Evolutionary conservation across 2,888 invertebrate species (phyloP).

Genomic region (Latrodectus hesperus): DNA sequence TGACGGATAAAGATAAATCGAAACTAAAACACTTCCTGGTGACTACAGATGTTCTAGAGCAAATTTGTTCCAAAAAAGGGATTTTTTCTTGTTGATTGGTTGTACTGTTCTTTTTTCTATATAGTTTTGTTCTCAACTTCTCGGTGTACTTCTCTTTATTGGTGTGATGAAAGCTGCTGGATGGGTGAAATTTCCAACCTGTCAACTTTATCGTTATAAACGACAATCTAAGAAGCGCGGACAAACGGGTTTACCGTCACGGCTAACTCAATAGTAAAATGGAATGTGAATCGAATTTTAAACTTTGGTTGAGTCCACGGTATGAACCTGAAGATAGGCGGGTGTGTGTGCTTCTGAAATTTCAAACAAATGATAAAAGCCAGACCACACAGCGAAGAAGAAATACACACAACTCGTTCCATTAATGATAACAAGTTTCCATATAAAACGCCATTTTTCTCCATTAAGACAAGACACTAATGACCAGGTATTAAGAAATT

Average conservation of each 20-base stretch:
- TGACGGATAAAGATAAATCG: not conserved
- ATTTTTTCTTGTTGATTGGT: not conserved
- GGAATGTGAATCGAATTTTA: not conserved
- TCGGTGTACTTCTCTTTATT: not conserved
- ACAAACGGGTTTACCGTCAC: slow-evolving; percentile 16
- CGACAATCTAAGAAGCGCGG: not conserved
- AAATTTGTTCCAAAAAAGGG: not conserved
- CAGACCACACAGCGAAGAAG: not conserved
- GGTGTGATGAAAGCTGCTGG: not conserved
- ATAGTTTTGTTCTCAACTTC: too few species aligned
- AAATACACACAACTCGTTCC: not conserved
- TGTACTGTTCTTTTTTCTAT: not conserved
- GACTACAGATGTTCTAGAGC: not conserved
- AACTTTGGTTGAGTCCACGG: not conserved
- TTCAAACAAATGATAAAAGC: not conserved
- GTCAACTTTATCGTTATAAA: not conserved
- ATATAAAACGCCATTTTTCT: not conserved
- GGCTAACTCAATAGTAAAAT: not conserved
- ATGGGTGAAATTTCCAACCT: not conserved
- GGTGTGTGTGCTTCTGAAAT: not conserved
- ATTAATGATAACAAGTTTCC: not conserved
- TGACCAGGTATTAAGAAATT: not conserved
- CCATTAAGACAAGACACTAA: slow-evolving; percentile 13
- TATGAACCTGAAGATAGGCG: not conserved
- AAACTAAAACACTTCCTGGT: slow-evolving; percentile 1